Evolutionary conservation across 2,888 invertebrate genomes (phyloP), one percentile per base, ranked within the genome.

Genomic region (Lasioglossum zephyrum): DNA sequence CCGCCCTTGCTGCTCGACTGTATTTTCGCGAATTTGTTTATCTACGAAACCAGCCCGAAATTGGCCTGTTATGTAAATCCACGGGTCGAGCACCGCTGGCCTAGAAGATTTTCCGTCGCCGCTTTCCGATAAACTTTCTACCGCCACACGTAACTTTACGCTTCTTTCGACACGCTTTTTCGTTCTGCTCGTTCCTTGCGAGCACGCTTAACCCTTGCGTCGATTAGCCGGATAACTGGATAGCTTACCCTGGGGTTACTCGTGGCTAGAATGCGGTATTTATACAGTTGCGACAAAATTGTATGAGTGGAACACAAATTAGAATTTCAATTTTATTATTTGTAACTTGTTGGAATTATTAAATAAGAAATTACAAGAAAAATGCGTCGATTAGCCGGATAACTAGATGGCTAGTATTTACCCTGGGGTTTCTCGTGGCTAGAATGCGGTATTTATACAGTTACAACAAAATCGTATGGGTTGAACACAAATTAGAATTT

Each of bases 31-130:
- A 39, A 49, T 76, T 77, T 60, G 22, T 63, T 63, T 60, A 41
- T 39, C 75, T 26, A n/a, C 41, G 13, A 53, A 53, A 13, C 13
- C 31, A 3, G 53, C 41, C 44, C 70, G 26, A 36, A 70, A 31
- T 74, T n/a, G 36, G 31, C 18, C 22, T 16, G 69, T 63, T 76
- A 76, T 76, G 60, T 44, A 26, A 76, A 76, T 60, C 41, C 44
- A 5, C 31, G 18, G 26, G 36, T 31, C 36, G 66, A 36, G 31
- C 66, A 16, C 18, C 36, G 66, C 31, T 36, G 36, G 18, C 66
- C 66, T 16, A 18, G 31, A 16, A 36, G 18, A 66, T 66, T 66
- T 66, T 66, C 36, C 66, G 18, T 66, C 31, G 66, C 66, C 18
- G 16, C 66, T 66, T 36, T 36, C 31, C 66, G 66, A 66, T 31